Conservation (phyloP, 2,888 invertebrate species). For the Macaria notata region DNA sequence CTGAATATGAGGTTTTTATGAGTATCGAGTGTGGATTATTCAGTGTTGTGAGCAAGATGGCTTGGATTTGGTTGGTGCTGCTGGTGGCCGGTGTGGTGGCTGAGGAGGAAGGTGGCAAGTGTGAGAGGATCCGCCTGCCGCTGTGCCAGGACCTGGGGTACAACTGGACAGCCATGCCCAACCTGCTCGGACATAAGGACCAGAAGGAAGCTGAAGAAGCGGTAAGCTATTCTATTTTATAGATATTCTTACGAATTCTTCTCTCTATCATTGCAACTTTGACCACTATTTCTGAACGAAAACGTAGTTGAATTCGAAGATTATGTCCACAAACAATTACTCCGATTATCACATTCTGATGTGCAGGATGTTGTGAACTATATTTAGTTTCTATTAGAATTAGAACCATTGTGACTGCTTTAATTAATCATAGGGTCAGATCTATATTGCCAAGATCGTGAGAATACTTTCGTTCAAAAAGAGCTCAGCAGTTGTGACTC, state of each 20-base stretch:
- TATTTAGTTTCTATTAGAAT: too few relatives aligned
- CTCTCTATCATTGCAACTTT: too few relatives aligned
- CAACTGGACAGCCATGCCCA: constrained; percentile 94
- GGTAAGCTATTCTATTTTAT: constrained; percentile 72
- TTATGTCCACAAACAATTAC: too few relatives aligned
- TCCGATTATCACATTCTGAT: too few relatives aligned
- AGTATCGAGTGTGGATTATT: constrained; percentile 42
- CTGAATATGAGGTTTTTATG: constrained; percentile 56
- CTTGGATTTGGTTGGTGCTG: constrained; percentile 71
- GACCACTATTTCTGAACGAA: too few relatives aligned
- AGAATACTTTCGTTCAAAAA: too few relatives aligned
- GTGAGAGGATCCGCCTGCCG: constrained; percentile 90
- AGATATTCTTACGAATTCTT: too few relatives aligned
- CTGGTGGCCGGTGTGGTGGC: constrained; percentile 48
- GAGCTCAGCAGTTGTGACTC: constrained; percentile 6
- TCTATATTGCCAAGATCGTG: too few relatives aligned
- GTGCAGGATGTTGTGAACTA: too few relatives aligned
- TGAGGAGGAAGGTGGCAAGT: constrained; percentile 79
- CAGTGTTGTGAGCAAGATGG: constrained; percentile 59
- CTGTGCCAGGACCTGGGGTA: constrained; percentile 92
- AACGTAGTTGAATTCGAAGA: too few relatives aligned
- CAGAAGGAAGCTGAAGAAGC: constrained; percentile 91
- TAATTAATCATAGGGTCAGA: background rate
- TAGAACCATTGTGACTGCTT: too few relatives aligned
- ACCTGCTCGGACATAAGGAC: constrained; percentile 90